These are phyloP conservation scores for Silurus glanis DNA, from an alignment of 2,113 vertebrate species.

Conservation along the genomic window DNA sequence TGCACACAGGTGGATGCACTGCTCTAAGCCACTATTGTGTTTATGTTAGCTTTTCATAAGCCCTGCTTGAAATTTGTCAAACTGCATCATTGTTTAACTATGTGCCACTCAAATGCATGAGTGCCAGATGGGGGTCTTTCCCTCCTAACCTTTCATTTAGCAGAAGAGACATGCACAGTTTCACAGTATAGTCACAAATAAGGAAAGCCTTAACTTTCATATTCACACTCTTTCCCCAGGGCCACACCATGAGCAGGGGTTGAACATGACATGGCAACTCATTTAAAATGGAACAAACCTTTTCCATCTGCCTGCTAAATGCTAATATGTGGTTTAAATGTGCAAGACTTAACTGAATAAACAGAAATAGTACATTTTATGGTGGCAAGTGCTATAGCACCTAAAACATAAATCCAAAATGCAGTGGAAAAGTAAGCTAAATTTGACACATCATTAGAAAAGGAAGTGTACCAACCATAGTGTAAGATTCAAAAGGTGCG, in stretches of 20 bases:
- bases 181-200: conserved; percentile 72
- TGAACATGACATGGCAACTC: conserved; percentile 51
- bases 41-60: conserved; percentile 94
- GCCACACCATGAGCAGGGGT: conserved; percentile 64
- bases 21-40: conserved; percentile 77
- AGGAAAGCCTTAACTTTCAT: conserved; percentile 53
- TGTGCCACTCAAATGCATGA: conserved; percentile 80
- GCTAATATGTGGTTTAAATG: conserved; percentile 65
- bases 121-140: conserved; percentile 85
- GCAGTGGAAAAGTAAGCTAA: conserved; percentile 69
- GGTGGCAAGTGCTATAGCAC: conserved; percentile 81
- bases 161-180: conserved; percentile 76
- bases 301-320: conserved; percentile 77
- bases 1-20: conserved; percentile 85
- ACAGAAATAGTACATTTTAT: conserved; percentile 15
- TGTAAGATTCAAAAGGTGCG: conserved; percentile 32
- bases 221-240: conserved; percentile 45
- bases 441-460: conserved; percentile 82
- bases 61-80: conserved; percentile 92
- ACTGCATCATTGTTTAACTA: conserved; percentile 91
- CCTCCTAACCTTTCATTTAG: conserved; percentile 79
- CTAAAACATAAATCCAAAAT: conserved; percentile 74
- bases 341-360: neutral
- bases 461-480: conserved; percentile 63
- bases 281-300: conserved; percentile 74